phyloP scores from a whole-genome alignment of 2,113 vertebrate species.

The Microcebus jonahi region DNA sequence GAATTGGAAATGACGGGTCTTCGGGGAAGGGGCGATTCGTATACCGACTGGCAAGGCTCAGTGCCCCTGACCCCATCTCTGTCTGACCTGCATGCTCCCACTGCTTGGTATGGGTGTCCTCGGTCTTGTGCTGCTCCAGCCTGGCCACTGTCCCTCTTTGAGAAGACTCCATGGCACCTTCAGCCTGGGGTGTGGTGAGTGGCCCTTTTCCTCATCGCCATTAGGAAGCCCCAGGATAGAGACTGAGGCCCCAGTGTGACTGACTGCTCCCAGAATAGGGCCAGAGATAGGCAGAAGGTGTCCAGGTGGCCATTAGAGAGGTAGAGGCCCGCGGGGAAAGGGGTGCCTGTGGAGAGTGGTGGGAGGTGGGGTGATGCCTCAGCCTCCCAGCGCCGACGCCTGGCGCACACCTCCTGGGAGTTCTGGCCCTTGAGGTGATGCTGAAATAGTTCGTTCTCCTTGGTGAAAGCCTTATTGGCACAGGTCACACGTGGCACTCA shows the following conservation, averaged over 20 bases:
- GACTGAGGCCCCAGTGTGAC: not conserved
- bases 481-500: slow-evolving; percentile 89
- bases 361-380: slow-evolving; percentile 72
- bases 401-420: slow-evolving; percentile 94
- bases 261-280: slow-evolving; percentile 81
- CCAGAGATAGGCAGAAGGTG: slow-evolving; percentile 83
- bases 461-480: slow-evolving; percentile 99
- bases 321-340: slow-evolving; percentile 76
- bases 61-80: not conserved
- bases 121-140: slow-evolving; percentile 7
- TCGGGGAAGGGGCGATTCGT: not conserved
- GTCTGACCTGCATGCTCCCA: not conserved
- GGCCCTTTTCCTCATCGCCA: slow-evolving; percentile 72
- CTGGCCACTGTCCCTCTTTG: slow-evolving; percentile 52
- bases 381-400: slow-evolving; percentile 87
- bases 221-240: slow-evolving; percentile 81
- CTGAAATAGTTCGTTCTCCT: slow-evolving; percentile 97
- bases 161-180: slow-evolving; percentile 75
- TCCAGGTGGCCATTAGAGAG: slow-evolving; percentile 86
- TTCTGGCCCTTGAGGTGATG: slow-evolving; percentile 98
- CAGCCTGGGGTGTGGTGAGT: slow-evolving; percentile 67
- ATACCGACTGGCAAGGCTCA: not conserved
- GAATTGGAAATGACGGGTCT: slow-evolving; percentile 63
- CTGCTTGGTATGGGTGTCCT: slow-evolving; percentile 59
- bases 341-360: not conserved